A percentile compares a stretch with the other conserved stretches of the same genome.
These are phyloP conservation scores for Aphaenogaster rudis DNA, from an alignment of 1,140 invertebrate genomes.

Conservation along the genomic window DNA sequence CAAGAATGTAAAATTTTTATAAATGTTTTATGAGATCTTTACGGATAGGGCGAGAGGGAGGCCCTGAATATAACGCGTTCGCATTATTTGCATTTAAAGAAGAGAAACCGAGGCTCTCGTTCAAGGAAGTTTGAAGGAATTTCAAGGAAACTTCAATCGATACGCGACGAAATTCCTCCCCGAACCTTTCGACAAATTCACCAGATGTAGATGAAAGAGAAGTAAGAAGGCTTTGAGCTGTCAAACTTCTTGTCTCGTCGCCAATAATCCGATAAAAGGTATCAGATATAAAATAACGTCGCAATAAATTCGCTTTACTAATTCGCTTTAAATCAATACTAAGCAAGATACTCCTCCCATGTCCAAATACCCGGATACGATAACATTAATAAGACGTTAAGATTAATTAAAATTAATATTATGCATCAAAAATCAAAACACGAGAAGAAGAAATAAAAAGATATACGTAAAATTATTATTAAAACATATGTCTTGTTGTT, in stretches of 20 bases:
- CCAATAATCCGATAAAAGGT: constrained; percentile 29
- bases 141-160: constrained; percentile 61
- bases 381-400: background rate
- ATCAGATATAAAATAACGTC: background rate
- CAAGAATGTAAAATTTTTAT: constrained; percentile 32
- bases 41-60: background rate
- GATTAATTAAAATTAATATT: constrained; percentile 13
- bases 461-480: background rate
- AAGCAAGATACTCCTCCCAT: background rate
- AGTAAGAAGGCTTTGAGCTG: constrained; percentile 6
- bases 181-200: constrained; percentile 30
- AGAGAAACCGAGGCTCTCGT: background rate
- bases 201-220: constrained; percentile 10
- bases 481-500: background rate
- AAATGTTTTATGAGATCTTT: constrained; percentile 25
- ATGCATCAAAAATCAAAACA: background rate
- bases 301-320: background rate
- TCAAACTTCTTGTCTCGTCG: constrained; percentile 5
- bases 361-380: background rate
- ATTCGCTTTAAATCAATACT: background rate
- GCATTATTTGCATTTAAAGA: constrained; percentile 57
- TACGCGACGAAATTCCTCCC: constrained; percentile 30
- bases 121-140: background rate
- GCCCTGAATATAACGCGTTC: constrained; percentile 5
- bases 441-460: background rate